Evolutionary conservation across 2,113 vertebrate species (phyloP), one percentile per base, ranked within the genome.

Genomic region (Ciconia boyciana): DNA sequence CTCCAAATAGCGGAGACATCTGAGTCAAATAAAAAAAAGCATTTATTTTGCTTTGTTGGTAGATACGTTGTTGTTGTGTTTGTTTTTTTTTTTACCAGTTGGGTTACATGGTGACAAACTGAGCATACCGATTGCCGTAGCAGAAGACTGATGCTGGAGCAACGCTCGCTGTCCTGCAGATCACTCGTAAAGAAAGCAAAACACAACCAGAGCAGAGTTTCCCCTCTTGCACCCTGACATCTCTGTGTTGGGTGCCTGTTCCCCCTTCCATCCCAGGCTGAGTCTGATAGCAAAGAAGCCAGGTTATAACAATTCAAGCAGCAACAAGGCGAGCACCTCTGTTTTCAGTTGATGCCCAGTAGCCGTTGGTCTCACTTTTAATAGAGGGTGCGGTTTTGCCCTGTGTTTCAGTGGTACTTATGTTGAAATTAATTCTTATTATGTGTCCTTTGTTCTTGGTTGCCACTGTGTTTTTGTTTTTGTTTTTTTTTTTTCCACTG

Each of bases 61-160:
- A 0, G 5, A 12, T 55, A 31, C 6, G 18, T 28, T 57, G 8
- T 10, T 64, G 55, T 13, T 54, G 60, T 0, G 1, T 10, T 60
- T 75, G 36, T 28, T 3, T 24, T 34, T 48, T 32, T n/a, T 58
- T 62, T 57, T 10, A 9, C 29, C 34, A 4, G 9, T 9, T 54
- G 72, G n/a, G 48, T 68, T 79, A 7, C 22, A 2, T 6, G 36
- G 68, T 58, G 68, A 51, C 61, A 8, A 34, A 21, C 46, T 39
- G 10, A 4, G 52, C 13, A 0, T 4, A 11, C 6, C 2, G 0
- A 8, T 28, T 31, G 29, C 78, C 1, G 4, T 2, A 62, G 60
- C 65, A n/a, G 89, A 51, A n/a, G 66, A 5, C 25, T 34, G 36
- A 34, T 41, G 36, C 71, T 24, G 32, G 24, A 72, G 58, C 58